Percentiles rank a stretch among this genome's conserved stretches.
phyloP scores from a whole-genome alignment of 2,888 invertebrate species.

The Xanthorhoe spadicearia region DNA sequence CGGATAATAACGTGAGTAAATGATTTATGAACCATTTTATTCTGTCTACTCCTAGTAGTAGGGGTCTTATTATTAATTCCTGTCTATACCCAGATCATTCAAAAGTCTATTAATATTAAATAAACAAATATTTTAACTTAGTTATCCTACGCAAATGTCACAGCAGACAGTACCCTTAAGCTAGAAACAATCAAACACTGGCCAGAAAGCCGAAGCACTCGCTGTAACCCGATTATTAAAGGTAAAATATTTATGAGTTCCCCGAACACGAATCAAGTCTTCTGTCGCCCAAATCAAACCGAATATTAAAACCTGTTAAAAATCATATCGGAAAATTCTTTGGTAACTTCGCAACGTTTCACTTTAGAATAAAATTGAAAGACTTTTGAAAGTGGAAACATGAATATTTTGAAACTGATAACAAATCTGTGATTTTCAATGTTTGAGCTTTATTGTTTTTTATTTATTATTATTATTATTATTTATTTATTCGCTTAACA shows the following conservation, averaged over 20 bases:
- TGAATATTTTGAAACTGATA: constrained; percentile 58
- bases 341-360: constrained; percentile 34
- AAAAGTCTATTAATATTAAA: too few relatives aligned
- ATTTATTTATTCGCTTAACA: too few relatives aligned
- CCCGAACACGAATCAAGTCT: constrained; percentile 28
- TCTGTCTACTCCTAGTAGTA: too few relatives aligned
- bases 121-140: too few relatives aligned
- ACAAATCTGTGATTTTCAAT: neutral
- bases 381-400: constrained; percentile 49
- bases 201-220: constrained; percentile 7
- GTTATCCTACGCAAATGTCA: neutral
- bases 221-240: constrained; percentile 20
- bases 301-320: constrained; percentile 26
- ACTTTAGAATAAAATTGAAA: constrained; percentile 39
- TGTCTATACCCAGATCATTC: too few relatives aligned
- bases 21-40: too few relatives aligned
- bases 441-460: neutral
- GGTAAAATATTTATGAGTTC: constrained; percentile 35
- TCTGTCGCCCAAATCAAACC: constrained; percentile 26
- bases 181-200: constrained; percentile 11
- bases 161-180: neutral
- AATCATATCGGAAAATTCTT: constrained; percentile 26
- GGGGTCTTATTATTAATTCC: too few relatives aligned
- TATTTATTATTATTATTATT: too few relatives aligned
- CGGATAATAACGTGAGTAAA: too few relatives aligned